These are phyloP conservation scores for Homalodisca vitripennis DNA, from an alignment of 1,140 invertebrate species.

Conservation along the genomic window DNA sequence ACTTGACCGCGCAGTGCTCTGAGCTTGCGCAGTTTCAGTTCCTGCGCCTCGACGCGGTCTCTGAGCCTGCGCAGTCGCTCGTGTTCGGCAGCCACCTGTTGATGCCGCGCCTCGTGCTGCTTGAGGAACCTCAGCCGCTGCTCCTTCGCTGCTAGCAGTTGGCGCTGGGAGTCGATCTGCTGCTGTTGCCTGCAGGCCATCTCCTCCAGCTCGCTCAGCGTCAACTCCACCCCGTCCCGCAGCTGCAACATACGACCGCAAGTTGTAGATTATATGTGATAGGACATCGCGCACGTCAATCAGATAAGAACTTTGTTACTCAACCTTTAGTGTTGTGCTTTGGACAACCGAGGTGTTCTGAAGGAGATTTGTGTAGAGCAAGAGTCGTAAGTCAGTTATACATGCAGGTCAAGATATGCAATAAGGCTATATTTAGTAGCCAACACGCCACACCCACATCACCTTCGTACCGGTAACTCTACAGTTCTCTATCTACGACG, in stretches of 20 bases:
- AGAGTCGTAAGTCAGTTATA: no score
- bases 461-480: no score
- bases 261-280: no score
- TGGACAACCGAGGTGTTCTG: no score
- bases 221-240: constrained; percentile 62
- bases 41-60: constrained; percentile 90
- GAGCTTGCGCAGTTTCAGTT: constrained; percentile 87
- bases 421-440: no score
- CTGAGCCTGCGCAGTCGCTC: constrained; percentile 82
- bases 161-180: constrained; percentile 92
- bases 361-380: no score
- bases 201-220: constrained; percentile 89
- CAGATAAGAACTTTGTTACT: no score
- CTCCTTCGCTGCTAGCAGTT: constrained; percentile 86
- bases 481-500: no score
- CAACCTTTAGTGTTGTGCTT: no score
- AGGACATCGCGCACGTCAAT: no score
- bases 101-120: constrained; percentile 82
- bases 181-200: constrained; percentile 94
- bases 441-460: no score
- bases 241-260: constrained; percentile 34
- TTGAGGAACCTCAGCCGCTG: constrained; percentile 92
- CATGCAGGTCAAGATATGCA: no score
- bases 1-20: constrained; percentile 88
- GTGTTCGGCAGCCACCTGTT: constrained; percentile 82